Conservation (phyloP, 92 coral and sea anemone genomes). For the Blastomussa wellsi region DNA sequence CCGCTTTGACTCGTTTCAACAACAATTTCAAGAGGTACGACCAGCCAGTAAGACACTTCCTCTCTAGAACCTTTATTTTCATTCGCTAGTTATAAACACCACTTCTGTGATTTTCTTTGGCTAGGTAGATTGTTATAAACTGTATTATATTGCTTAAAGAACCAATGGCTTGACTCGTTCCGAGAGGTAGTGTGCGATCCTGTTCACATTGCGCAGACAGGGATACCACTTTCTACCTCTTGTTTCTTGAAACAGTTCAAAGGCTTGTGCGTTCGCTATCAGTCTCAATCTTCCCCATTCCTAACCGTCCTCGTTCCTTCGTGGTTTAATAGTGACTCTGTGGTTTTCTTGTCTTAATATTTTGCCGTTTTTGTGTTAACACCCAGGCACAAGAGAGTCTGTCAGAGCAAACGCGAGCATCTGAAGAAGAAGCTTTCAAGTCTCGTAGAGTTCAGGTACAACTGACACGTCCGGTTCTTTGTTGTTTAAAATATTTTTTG, state of each 20-base stretch:
- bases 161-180: no score
- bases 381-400: constrained; percentile 80
- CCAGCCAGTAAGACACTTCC: no score
- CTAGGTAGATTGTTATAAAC: no score
- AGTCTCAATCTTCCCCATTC: background rate
- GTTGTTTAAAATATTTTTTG: background rate
- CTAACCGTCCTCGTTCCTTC: background rate
- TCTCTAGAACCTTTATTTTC: no score
- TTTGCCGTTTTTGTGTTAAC: background rate
- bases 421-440: constrained; percentile 90
- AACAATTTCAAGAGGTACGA: constrained; percentile 96
- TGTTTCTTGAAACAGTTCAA: background rate
- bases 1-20: constrained; percentile 92
- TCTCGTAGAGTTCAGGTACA: constrained; percentile 93
- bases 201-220: background rate
- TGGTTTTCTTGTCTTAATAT: background rate
- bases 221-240: background rate
- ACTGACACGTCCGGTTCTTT: background rate
- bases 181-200: no score
- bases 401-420: constrained; percentile 83
- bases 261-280: background rate
- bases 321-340: background rate
- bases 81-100: no score
- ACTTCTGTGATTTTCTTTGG: no score
- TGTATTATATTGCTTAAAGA: no score